phyloP scores from a whole-genome alignment of 2,888 invertebrate genomes.

The Luperina testacea region DNA sequence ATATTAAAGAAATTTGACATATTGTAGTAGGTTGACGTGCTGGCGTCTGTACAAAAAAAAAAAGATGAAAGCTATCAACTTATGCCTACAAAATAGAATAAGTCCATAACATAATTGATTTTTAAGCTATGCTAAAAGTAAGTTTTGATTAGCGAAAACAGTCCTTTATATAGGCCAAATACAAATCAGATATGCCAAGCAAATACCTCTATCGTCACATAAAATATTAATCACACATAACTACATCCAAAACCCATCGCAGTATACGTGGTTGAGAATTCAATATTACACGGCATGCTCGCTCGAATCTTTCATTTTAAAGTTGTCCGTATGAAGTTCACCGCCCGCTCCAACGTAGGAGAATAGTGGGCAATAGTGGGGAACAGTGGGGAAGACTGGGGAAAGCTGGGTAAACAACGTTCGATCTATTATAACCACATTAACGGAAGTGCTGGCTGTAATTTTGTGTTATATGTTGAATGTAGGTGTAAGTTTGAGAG shows the following conservation, averaged over 20 bases:
- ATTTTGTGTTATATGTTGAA: conserved; percentile 21
- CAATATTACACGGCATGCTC: conserved; percentile 68
- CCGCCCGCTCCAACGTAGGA: conserved; percentile 25
- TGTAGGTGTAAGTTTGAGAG: conserved; percentile 15
- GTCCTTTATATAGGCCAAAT: neutral
- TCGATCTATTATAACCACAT: conserved; percentile 67
- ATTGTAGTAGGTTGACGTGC: too few species aligned
- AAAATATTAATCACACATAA: conserved; percentile 49
- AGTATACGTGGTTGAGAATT: conserved; percentile 60
- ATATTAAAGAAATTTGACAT: too few species aligned
- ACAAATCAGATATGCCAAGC: conserved; percentile 6
- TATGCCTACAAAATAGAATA: neutral
- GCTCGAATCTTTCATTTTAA: conserved; percentile 82
- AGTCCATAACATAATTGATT: too few species aligned
- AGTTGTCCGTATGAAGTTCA: conserved; percentile 76
- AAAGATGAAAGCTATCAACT: neutral
- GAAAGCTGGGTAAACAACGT: conserved; percentile 71
- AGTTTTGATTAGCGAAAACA: neutral
- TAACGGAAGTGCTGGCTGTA: conserved; percentile 49
- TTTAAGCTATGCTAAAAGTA: neutral
- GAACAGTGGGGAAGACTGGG: conserved; percentile 47
- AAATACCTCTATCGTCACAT: conserved; percentile 10
- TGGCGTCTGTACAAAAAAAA: too few species aligned
- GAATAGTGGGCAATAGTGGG: conserved; percentile 36
- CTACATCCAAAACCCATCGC: conserved; percentile 44